These are phyloP conservation scores for Tragelaphus scriptus DNA, from an alignment of 2,113 vertebrate species.

Conservation along the genomic window DNA sequence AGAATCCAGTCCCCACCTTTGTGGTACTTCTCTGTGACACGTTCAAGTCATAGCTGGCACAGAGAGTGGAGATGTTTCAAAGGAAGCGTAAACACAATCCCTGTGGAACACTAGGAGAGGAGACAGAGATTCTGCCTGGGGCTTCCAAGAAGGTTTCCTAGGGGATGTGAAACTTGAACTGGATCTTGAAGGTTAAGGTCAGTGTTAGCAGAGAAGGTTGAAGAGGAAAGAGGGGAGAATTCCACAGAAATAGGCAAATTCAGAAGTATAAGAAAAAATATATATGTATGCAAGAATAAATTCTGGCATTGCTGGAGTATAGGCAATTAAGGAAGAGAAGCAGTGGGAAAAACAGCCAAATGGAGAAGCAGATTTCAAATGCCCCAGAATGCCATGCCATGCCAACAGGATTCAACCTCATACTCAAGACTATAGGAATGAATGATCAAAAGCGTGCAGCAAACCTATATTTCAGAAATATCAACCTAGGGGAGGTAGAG, in stretches of 20 bases:
- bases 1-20: background rate
- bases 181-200: background rate
- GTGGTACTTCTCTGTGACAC: background rate
- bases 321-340: background rate
- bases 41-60: background rate
- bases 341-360: background rate
- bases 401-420: background rate
- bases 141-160: background rate
- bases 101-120: background rate
- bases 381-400: background rate
- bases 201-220: background rate
- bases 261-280: background rate
- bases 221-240: background rate
- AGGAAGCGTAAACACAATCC: background rate
- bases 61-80: background rate
- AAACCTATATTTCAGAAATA: background rate
- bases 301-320: background rate
- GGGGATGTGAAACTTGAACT: background rate
- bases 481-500: background rate
- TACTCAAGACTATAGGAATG: background rate
- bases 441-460: background rate
- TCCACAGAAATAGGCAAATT: background rate
- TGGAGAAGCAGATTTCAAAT: background rate
- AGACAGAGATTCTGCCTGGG: background rate
- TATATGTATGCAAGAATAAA: background rate